phyloP scores from a whole-genome alignment of 35 echinoderm and acorn worm genomes.

The Strongylocentrotus purpuratus region DNA sequence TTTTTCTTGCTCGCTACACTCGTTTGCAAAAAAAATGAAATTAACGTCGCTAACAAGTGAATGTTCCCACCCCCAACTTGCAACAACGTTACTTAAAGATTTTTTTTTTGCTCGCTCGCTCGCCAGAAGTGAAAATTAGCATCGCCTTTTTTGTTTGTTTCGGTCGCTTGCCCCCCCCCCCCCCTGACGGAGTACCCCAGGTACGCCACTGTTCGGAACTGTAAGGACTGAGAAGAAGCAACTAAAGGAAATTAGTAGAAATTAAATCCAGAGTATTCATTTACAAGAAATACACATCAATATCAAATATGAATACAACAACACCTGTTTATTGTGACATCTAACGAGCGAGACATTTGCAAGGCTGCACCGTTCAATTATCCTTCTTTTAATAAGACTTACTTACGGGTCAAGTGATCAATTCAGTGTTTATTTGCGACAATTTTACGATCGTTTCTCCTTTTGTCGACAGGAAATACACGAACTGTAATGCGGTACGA shows the following conservation, averaged over 20 bases:
- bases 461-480: not conserved
- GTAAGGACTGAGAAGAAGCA: not conserved
- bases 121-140: no score
- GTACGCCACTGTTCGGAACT: no score
- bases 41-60: no score
- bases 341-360: not conserved
- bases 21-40: no score
- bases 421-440: not conserved
- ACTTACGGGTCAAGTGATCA: not conserved
- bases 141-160: no score
- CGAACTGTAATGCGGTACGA: not conserved
- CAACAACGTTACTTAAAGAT: no score
- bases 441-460: not conserved
- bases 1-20: no score
- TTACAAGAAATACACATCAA: not conserved
- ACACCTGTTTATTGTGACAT: not conserved
- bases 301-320: not conserved
- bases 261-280: not conserved
- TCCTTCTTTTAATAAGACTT: not conserved
- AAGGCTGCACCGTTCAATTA: not conserved
- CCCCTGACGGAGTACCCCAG: no score
- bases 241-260: not conserved
- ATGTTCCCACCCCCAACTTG: no score
- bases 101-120: no score
- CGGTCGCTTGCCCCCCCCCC: no score